phyloP scores from a whole-genome alignment of 1,140 invertebrate genomes.

The Harpegnathos saltator region DNA sequence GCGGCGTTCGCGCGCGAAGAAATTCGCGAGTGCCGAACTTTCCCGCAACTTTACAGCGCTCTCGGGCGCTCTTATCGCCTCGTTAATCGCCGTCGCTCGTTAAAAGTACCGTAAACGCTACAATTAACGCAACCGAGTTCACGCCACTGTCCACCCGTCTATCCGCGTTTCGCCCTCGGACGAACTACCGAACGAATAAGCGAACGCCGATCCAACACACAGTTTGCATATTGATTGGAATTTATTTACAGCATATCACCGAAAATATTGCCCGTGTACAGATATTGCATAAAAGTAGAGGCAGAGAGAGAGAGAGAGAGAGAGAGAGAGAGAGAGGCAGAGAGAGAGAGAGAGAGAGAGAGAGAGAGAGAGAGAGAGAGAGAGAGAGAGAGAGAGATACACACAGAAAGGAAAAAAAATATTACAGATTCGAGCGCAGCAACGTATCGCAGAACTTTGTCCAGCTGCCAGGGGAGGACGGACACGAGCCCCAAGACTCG shows the following conservation, averaged over 20 bases:
- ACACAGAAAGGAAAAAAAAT: background rate
- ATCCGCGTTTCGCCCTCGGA: background rate
- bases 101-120: conserved; percentile 33
- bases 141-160: background rate
- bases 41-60: background rate
- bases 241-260: conserved; percentile 61
- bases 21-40: background rate
- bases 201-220: background rate
- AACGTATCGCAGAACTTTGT: background rate
- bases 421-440: too few species aligned
- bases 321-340: background rate
- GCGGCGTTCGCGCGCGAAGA: background rate
- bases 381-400: too few species aligned
- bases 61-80: background rate
- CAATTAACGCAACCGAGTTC: background rate
- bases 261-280: conserved; percentile 15
- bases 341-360: too few species aligned
- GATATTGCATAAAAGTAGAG: background rate
- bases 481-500: background rate
- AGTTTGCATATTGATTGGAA: conserved; percentile 17
- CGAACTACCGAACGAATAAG: too few species aligned
- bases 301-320: background rate
- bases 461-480: background rate
- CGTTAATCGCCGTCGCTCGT: background rate
- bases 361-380: too few species aligned